Evolutionary conservation across 2,888 invertebrate genomes (phyloP), one percentile per base, ranked within the genome.

Genomic region (Nemoura dubitans): DNA sequence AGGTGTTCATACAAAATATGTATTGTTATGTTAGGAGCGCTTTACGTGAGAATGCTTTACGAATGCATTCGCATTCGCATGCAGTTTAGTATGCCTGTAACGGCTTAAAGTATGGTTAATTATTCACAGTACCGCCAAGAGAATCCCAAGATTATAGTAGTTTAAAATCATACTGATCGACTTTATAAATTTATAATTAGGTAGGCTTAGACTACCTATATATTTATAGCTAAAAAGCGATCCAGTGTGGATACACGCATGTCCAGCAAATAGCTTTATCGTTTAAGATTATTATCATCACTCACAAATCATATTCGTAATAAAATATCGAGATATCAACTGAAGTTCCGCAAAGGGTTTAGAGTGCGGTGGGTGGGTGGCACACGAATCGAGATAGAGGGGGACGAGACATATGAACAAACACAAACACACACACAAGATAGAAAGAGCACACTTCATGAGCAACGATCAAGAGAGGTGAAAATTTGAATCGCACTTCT

Each of bases 261-360:
- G 36, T n/a, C 36, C 10, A 36, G 16, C 59, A 59, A 59, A 16
- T 2, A 7, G 59, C 59, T 1, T 59, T 59, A 59, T 59, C 21
- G 21, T 59, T 7, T 21, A 59, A 7, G 59, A 59, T 59, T 59
- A 59, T 59, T 59, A 59, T 59, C 59, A 59, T 21, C 59, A 59
- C 59, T 2, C 59, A 59, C 21, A 59, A 59, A 59, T 16, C 59
- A 59, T 59, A 78, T 21, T 78, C 78, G 78, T 27, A 83, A 30
- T 80, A 84, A 77, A 85, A 86, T 81, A 86, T 85, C 87, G 87
- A 86, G 86, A 86, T 86, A 86, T 81, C 85, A 87, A 87, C 86
- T 87, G 86, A 87, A 87, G 85, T 76, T 27, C 76, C n/a, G 81
- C 25, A 2, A 26, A 36, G 10, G 81, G n/a, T 81, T 14, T 78